phyloP scores from a whole-genome alignment of 2,113 vertebrate genomes.

The Condylura cristata region DNA sequence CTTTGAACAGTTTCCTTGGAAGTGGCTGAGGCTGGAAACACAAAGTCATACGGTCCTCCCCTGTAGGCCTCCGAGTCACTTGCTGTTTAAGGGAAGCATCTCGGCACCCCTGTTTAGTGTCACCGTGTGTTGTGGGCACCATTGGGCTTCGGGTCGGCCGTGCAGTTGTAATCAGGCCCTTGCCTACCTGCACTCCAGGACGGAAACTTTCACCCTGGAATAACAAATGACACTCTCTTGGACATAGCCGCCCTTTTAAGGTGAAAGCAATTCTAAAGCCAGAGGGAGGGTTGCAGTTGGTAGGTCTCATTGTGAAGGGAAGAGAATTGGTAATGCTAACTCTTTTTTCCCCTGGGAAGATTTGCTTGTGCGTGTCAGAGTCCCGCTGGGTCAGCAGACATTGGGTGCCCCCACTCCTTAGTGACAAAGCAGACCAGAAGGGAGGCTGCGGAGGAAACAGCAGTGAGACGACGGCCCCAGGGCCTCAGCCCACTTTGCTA shows the following conservation, averaged over 20 bases:
- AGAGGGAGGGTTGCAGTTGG: not conserved
- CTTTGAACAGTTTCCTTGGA: not conserved
- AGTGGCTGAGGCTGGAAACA: not conserved
- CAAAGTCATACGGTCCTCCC: not conserved
- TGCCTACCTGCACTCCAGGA: slow-evolving; percentile 9
- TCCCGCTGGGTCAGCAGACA: not conserved
- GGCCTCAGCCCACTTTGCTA: not conserved
- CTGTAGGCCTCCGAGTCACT: not conserved
- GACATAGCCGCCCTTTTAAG: not conserved
- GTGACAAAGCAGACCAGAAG: not conserved
- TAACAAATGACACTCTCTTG: not conserved
- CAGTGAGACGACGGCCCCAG: accelerated
- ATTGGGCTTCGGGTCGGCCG: not conserved
- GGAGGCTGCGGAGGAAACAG: not conserved
- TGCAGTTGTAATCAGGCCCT: not conserved
- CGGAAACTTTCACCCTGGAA: not conserved
- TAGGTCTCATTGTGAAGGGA: not conserved
- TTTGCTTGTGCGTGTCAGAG: not conserved
- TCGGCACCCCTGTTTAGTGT: not conserved
- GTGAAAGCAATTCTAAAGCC: not conserved
- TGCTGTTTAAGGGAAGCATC: not conserved
- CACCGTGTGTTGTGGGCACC: not conserved
- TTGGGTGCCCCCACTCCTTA: accelerated
- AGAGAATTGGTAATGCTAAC: not conserved
- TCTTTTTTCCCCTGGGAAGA: not conserved